Percentiles rank a stretch among this genome's conserved stretches.
These are phyloP conservation scores for Tiliqua scincoides DNA, from an alignment of 2,113 vertebrate species.

Conservation along the genomic window DNA sequence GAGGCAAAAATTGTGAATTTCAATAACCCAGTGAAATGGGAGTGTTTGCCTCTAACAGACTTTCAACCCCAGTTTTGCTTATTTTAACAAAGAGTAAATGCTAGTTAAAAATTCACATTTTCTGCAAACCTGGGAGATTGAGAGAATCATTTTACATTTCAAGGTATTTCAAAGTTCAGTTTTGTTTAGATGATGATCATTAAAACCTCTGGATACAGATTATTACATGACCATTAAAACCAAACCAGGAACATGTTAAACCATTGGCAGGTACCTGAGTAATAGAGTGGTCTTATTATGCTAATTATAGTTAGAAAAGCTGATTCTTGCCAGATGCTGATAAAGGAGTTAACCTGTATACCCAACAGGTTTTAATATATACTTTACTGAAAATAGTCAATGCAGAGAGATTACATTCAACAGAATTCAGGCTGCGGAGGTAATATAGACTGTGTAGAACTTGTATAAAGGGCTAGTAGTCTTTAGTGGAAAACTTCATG, in stretches of 20 bases:
- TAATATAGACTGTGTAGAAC: background rate
- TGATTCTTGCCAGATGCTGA: conserved; percentile 7
- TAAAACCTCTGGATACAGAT: conserved; percentile 23
- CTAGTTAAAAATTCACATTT: conserved; percentile 20
- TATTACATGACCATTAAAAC: background rate
- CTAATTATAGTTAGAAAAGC: conserved; percentile 48
- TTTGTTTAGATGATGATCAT: background rate
- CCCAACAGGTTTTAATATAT: conserved; percentile 4
- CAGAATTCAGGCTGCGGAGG: conserved; percentile 17
- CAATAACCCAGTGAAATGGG: conserved; percentile 21
- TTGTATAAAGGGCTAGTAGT: background rate
- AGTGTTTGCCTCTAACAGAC: conserved; percentile 25
- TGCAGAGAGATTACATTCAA: conserved; percentile 28
- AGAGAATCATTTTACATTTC: conserved; percentile 5
- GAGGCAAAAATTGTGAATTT: conserved; percentile 44
- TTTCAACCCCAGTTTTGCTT: conserved; percentile 22
- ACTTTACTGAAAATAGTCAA: conserved; percentile 4
- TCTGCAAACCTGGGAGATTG: background rate
- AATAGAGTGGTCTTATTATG: background rate
- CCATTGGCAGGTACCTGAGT: background rate
- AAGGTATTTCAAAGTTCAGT: background rate
- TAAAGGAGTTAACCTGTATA: conserved; percentile 44
- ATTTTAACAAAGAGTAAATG: conserved; percentile 26
- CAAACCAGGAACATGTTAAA: conserved; percentile 8
- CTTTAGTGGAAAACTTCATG: background rate